Percentiles rank a stretch among this genome's conserved stretches.
These are phyloP conservation scores for Drosophila leontia DNA, from an alignment of 1,140 invertebrate species.

Conservation along the genomic window DNA sequence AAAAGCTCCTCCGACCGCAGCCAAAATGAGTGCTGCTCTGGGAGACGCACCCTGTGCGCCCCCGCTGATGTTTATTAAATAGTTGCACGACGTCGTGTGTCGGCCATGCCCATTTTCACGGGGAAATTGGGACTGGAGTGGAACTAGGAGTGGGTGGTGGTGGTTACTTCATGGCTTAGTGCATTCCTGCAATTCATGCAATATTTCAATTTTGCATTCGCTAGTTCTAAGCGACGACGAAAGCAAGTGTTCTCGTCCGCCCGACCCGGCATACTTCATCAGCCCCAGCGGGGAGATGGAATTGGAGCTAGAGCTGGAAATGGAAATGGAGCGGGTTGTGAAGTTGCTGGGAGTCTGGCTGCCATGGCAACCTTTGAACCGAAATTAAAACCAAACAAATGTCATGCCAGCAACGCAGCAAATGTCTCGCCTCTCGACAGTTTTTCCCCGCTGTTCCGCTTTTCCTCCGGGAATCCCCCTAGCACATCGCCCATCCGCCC, in stretches of 20 bases:
- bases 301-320: background rate
- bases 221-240: slow-evolving; percentile 27
- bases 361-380: slow-evolving; percentile 75
- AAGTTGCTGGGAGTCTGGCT: slow-evolving; percentile 16
- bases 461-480: background rate
- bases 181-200: slow-evolving; percentile 72
- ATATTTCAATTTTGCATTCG: slow-evolving; percentile 72
- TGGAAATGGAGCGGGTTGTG: slow-evolving; percentile 3
- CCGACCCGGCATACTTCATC: slow-evolving; percentile 24
- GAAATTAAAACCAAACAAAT: slow-evolving; percentile 83
- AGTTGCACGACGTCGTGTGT: slow-evolving; percentile 59
- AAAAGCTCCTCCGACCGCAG: slow-evolving; percentile 52
- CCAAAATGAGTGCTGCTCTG: slow-evolving; percentile 28
- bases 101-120: slow-evolving; percentile 23
- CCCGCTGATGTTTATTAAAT: slow-evolving; percentile 77
- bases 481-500: slow-evolving; percentile 11
- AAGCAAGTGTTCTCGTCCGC: slow-evolving; percentile 49
- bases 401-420: slow-evolving; percentile 56
- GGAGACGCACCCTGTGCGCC: background rate
- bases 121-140: background rate
- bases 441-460: slow-evolving; percentile 6
- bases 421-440: slow-evolving; percentile 26
- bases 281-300: slow-evolving; percentile 21
- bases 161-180: slow-evolving; percentile 44
- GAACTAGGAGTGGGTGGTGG: background rate